Percentiles rank a stretch among this genome's conserved stretches.
Evolutionary conservation across 2,888 invertebrate species (phyloP).

Genomic region (Esperia sulphurella): DNA sequence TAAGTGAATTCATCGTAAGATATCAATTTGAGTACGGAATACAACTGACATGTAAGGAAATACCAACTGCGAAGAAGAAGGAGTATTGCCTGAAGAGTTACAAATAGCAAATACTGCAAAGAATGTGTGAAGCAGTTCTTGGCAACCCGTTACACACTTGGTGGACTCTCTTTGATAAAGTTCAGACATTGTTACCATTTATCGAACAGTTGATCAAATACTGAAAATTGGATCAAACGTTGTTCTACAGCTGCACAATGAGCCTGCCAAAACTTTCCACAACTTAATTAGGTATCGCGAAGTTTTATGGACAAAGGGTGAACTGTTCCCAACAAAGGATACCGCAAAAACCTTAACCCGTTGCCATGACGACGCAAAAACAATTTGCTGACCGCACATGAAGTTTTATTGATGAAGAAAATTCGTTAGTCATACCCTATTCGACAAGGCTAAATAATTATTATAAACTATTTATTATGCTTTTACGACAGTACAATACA

Average conservation of each 20-base stretch:
- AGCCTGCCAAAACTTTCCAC: conserved; percentile 44
- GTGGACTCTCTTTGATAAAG: background rate
- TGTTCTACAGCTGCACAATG: conserved; percentile 28
- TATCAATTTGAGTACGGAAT: too few species aligned
- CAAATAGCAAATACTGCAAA: too few species aligned
- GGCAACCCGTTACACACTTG: background rate
- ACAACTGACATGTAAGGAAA: too few species aligned
- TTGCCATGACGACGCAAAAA: conserved; percentile 53
- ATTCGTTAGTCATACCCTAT: conserved; percentile 20
- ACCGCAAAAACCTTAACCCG: conserved; percentile 48
- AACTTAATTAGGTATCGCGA: conserved; percentile 56
- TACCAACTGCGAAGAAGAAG: too few species aligned
- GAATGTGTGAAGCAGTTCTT: too few species aligned
- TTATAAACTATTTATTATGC: conserved; percentile 5
- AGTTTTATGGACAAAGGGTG: conserved; percentile 52
- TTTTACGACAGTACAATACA: conserved; percentile 9
- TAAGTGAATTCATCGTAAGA: too few species aligned
- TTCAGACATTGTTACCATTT: background rate
- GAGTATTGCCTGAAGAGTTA: too few species aligned
- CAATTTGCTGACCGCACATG: conserved; percentile 32
- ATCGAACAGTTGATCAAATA: conserved; percentile 2
- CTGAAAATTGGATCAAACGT: conserved; percentile 21
- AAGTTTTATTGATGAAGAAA: conserved; percentile 20
- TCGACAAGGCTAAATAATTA: conserved; percentile 8
- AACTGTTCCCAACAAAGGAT: conserved; percentile 20